Evolutionary conservation across 2,113 vertebrate species (phyloP).

Genomic region (Orycteropus afer): DNA sequence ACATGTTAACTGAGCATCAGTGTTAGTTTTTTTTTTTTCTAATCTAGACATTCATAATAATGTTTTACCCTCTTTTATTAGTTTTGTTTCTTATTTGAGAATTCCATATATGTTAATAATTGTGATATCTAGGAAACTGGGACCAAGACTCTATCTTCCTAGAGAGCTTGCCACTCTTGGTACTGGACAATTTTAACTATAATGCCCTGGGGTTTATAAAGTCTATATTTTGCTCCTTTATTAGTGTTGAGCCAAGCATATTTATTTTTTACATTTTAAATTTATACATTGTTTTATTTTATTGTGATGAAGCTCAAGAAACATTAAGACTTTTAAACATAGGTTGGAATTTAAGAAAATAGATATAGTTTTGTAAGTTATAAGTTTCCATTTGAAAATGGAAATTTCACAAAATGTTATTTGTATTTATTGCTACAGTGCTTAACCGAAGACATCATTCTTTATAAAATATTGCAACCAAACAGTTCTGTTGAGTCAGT

Average conservation of each 20-base stretch:
- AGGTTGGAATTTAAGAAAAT: background rate
- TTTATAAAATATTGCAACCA: background rate
- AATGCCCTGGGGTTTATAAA: background rate
- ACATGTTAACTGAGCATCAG: background rate
- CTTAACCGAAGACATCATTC: background rate
- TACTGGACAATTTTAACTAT: background rate
- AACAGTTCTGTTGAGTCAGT: too few relatives aligned
- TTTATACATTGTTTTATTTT: background rate
- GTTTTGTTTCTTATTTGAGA: constrained; percentile 4
- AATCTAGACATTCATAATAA: background rate
- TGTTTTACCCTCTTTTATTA: background rate
- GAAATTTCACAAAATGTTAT: background rate
- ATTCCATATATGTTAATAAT: background rate
- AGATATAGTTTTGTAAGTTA: background rate
- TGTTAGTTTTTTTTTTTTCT: background rate
- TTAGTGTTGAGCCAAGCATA: background rate
- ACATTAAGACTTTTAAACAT: background rate
- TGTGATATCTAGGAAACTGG: background rate
- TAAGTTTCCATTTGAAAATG: background rate
- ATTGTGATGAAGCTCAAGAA: background rate
- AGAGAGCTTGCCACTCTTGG: background rate
- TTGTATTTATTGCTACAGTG: background rate
- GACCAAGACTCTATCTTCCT: background rate
- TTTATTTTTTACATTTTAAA: background rate
- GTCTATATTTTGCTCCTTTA: background rate